Evolutionary conservation across 2,797 vertebrate species (phyloP), one percentile per base, ranked within the genome.

Genomic region (Paguma larvata): DNA sequence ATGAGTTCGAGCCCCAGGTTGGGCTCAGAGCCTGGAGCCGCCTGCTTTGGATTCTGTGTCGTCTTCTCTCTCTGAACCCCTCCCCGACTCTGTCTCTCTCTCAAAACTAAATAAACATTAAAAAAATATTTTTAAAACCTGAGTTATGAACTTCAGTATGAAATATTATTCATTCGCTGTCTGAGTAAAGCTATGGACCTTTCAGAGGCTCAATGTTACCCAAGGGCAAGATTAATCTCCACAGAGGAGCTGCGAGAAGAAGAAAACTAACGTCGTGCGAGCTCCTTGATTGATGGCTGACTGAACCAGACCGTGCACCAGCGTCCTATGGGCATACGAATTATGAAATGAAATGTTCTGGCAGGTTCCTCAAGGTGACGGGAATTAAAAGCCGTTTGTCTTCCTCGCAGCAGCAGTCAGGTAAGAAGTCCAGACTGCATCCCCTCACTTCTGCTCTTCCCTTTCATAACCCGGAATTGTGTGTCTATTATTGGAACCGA

Each of bases 201-300:
- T 89, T 46, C 70, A 92, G 62, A 83, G 56, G 92, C 72, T 96
- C 34, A 63, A 14, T 67, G 89, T 44, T 68, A 85, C 10, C 30
- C 41, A 51, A 51, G 0, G 1, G 79, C 32, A 92, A 85, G 79
- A 65, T 78, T 87, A 34, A 44, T 67, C n/a, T 91, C 78, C 51
- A 56, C 8, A 68, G 0, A 65, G 87, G 19, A 46, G 56, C 27
- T 38, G 48, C 56, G 94, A 85, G 44, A 85, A 65, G 32, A 78
- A 80, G 56, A 92, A 91, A 92, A 75, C 68, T 6, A 63, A 30
- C 16, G 53, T 32, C 59, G 85, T 30, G 21, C 1, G 65, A 79
- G 41, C n/a, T 41, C 41, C 19, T 16, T 14, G 30, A 87, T 1
- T 68, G 56, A 62, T 16, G 34, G 73, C 8, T 75, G 38, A 89